Evolutionary conservation across 1,140 invertebrate genomes (phyloP), one percentile per base, ranked within the genome.

Genomic region (Himalopsyche phryganea): DNA sequence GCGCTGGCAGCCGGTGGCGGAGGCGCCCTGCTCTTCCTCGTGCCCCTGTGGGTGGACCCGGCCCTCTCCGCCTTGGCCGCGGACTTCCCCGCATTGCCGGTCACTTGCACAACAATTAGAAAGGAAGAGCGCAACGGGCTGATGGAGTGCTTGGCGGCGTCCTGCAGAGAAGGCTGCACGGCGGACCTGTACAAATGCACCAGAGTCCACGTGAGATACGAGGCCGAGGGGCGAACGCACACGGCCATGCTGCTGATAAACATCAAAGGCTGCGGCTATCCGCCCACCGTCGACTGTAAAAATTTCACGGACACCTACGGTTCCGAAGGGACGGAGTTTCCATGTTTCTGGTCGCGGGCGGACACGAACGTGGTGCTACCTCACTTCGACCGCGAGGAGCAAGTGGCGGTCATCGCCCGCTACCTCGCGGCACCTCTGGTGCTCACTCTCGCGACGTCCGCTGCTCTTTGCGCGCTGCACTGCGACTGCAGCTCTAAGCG

Each of bases 11-110:
- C 90, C 61, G 87, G 87, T 45, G 88, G 89, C 33, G 88, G 88
- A 35, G 89, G 90, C 19, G 89, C 89, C 1, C 79, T 94, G 20
- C 80, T 93, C 32, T 93, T 94, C 75, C 80, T 93, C 40, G 89
- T 93, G 40, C 91, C 91, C 40, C 80, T 93, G n/a, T 91, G 93
- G 74, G 89, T 92, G 36, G 89, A 94, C 73, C 90, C 91, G 19
- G 91, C 91, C n/a, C 85, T 94, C 58, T 91, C 90, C 65, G 92
- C 91, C 3, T 74, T 94, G 47, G 86, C 86, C 2, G 88, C 90
- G 40, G 88, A 93, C 72, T 93, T 93, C 71, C 84, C 87, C 36
- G 83, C 86, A 1, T 75, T 84, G 48, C 90, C 90, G 6, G 89
- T 89, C 5, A 81, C 85, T 40, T 93, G 91, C 73, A 82, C 87